Evolutionary conservation across 2,797 vertebrate genomes (phyloP).

Genomic region (Myoxocephalus aenaeus): DNA sequence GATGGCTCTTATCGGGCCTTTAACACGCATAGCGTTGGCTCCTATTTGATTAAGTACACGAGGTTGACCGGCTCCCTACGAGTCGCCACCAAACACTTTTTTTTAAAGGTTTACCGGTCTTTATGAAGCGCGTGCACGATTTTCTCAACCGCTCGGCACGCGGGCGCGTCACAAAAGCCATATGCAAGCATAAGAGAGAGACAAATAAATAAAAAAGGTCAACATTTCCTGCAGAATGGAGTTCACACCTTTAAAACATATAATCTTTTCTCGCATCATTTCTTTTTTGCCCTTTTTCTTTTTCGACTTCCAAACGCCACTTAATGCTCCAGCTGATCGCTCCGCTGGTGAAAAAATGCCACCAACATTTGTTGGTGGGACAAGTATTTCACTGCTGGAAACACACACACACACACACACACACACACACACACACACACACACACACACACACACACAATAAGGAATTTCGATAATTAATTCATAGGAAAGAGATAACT

Average conservation of each 20-base stretch:
- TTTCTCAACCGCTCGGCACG: conserved; percentile 22
- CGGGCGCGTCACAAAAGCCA: conserved; percentile 19
- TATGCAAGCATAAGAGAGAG: conserved; percentile 19
- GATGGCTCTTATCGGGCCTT: conserved; percentile 31
- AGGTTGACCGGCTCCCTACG: conserved; percentile 32
- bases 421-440: no score
- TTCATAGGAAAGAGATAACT: conserved; percentile 25
- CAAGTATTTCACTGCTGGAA: no score
- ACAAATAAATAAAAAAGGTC: conserved; percentile 44
- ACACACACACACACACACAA: no score
- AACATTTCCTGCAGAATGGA: conserved; percentile 41
- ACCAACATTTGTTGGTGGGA: conserved; percentile 9
- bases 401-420: no score
- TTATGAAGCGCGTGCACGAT: conserved; percentile 37
- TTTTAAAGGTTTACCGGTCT: conserved; percentile 40
- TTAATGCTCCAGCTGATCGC: conserved; percentile 19
- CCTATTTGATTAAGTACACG: neutral
- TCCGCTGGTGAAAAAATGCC: conserved; percentile 63
- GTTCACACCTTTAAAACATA: conserved; percentile 62
- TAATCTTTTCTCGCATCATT: conserved; percentile 47
- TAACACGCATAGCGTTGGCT: neutral
- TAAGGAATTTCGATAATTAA: no score
- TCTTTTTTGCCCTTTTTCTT: neutral
- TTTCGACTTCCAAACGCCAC: conserved; percentile 16
- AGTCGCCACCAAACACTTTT: conserved; percentile 47